Evolutionary conservation across 2,888 invertebrate species (phyloP), one percentile per base, ranked within the genome.

Genomic region (Diaperis boleti): DNA sequence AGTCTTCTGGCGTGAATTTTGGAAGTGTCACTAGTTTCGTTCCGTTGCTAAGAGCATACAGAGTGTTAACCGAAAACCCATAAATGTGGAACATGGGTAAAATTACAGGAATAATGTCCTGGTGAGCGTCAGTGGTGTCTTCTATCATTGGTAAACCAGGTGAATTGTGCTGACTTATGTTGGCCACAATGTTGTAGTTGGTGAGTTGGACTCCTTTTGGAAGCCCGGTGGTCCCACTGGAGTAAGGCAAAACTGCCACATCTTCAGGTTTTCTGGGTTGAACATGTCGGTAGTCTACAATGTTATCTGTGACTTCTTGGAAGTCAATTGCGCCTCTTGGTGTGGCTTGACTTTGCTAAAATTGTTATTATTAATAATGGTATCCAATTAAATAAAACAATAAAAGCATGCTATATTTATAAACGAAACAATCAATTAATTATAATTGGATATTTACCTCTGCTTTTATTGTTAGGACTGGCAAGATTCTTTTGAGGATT

Each of bases 11-110:
- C 4, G 90, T 89, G 79, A 95, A 95, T 74, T 87, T 88, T 0
- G 91, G 88, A 73, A 94, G 76, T 0, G 91, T 90, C 6, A 91
- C 81, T 33, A 91, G 67, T 66, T 89, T 89, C 22, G 84, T 84
- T 0, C 94, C 93, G 14, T 82, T 78, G 0, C 81, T 73, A 17
- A 92, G 69, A 50, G 87, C 85, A 0, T 86, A 85, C 1, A 88
- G 72, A 68, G 90, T 80, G 1, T 86, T 81, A 0, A 88, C 81
- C 0, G 87, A 85, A 37, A 92, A 80, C 0, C 93, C 94, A 74
- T 91, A 95, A 56, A 92, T 91, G 78, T 95, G 95, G 80, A 89
- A 94, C 80, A 93, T 88, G 1, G 95, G 95, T 50, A 95, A 79
- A n/a, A 94, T 84, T 14, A 86, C 86, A 0, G 92, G 87, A 1